Evolutionary conservation across 2,113 vertebrate species (phyloP), one percentile per base, ranked within the genome.

Genomic region (Semnopithecus entellus): DNA sequence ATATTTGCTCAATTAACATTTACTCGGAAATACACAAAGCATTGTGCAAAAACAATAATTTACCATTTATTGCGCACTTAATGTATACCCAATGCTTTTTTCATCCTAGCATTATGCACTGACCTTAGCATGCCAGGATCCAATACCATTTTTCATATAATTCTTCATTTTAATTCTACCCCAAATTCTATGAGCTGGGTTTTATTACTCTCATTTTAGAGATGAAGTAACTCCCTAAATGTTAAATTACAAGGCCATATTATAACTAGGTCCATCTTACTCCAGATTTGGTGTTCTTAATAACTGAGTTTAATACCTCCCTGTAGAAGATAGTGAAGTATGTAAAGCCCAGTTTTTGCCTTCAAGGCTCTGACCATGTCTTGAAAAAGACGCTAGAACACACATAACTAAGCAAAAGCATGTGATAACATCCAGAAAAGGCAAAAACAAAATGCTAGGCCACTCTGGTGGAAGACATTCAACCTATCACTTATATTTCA

Each of bases 1-100:
- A 59, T 50, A 88, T 79, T 88, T 91, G n/a, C 92, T 91, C 68
- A 83, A 6, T 73, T 92, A 88, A 52, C n/a, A 78, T 84, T 40
- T 59, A 48, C 61, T 52, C 40, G 4, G 23, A 35, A 81, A 96
- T 84, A 97, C 72, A 11, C 43, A 91, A 96, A 93, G 9, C 3
- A 25, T 27, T 61, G 23, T n/a, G 20, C 0, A 78, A 90, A 89
- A 86, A 40, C 38, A 89, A 32, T 45, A 73, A 79, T 43, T 22
- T 68, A 50, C 17, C 27, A 43, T 30, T 64, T 70, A 45, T 52
- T 90, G 23, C 57, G 6, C 8, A 40, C 18, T 55, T 64, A 43
- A 23, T 32, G 1, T 25, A 50, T 73, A 38, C 4, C 20, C 22
- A 79, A 27, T 1, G 25, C 3, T 59, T 32, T 64, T 78, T 70